Evolutionary conservation across 1,140 invertebrate genomes (phyloP).

Genomic region (Hypsibius dujardini): DNA sequence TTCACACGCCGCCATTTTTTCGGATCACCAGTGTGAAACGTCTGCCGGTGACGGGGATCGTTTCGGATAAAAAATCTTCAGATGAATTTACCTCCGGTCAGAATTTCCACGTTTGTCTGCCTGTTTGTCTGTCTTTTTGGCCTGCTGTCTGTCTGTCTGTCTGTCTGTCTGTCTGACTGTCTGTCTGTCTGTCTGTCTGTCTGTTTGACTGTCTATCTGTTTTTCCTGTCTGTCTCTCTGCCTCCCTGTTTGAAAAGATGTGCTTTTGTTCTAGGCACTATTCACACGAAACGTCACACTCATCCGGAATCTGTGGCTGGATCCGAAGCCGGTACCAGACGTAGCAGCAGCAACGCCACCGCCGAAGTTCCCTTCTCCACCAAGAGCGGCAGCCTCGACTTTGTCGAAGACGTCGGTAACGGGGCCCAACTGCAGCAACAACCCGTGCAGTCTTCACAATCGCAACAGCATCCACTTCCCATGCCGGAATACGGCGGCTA

Average conservation of each 20-base stretch:
- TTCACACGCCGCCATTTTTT: slow-evolving; percentile 92
- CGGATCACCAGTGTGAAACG: slow-evolving; percentile 50
- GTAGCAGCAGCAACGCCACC: slow-evolving; percentile 20
- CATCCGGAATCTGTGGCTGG: neutral
- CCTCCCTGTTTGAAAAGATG: no score
- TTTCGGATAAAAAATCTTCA: neutral
- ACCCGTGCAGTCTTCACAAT: slow-evolving; percentile 26
- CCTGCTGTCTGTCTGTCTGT: no score
- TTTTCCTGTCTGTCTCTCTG: no score
- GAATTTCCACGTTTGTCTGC: neutral
- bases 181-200: no score
- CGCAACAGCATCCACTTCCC: slow-evolving; percentile 73
- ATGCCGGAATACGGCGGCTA: slow-evolving; percentile 99
- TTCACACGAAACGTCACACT: slow-evolving; percentile 85
- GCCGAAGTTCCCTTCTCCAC: slow-evolving; percentile 19
- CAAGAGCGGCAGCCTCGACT: slow-evolving; percentile 21
- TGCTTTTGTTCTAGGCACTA: slow-evolving; percentile 45
- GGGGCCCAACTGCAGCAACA: no score
- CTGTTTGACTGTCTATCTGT: no score
- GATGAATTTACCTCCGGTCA: slow-evolving; percentile 28
- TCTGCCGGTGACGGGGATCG: slow-evolving; percentile 21
- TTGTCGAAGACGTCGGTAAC: slow-evolving; percentile 18
- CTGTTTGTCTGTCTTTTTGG: no score
- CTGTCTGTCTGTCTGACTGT: no score
- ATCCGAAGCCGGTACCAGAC: slow-evolving; percentile 17